Percentiles rank a stretch among this genome's conserved stretches.
Conservation (phyloP, 2,113 vertebrate genomes). For the Onychorhynchus coronatus region DNA sequence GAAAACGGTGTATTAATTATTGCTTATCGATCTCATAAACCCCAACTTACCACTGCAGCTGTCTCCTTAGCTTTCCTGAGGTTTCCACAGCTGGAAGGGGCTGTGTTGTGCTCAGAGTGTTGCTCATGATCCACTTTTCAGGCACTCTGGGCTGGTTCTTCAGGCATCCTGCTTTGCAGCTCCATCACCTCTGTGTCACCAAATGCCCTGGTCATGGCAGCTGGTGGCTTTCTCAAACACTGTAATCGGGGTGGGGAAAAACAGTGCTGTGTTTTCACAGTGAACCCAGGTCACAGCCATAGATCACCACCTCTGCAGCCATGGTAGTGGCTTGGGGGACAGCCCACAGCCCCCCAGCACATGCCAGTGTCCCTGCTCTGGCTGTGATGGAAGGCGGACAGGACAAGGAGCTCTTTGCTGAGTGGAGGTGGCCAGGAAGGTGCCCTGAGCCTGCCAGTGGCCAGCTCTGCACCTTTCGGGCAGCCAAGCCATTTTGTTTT, state of each 20-base stretch:
- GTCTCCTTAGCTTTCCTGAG: not conserved
- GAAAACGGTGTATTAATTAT: not conserved
- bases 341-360: not conserved
- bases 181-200: not conserved
- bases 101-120: not conserved
- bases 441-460: rapidly evolving
- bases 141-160: not conserved
- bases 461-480: not conserved
- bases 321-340: not conserved
- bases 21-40: not conserved
- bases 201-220: too few species aligned
- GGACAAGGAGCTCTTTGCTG: rapidly evolving
- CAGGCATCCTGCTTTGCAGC: rapidly evolving
- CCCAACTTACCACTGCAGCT: not conserved
- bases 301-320: not conserved
- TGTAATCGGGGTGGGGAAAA: not conserved
- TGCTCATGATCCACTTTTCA: not conserved
- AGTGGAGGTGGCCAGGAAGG: not conserved
- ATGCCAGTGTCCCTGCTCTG: not conserved
- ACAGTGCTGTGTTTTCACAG: not conserved
- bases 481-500: rapidly evolving
- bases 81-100: not conserved
- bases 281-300: not conserved
- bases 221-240: not conserved
- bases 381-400: not conserved